A percentile compares a stretch with the other conserved stretches of the same genome.
These are phyloP conservation scores for Caerostris darwini DNA, from an alignment of 1,140 invertebrate genomes.

Conservation along the genomic window DNA sequence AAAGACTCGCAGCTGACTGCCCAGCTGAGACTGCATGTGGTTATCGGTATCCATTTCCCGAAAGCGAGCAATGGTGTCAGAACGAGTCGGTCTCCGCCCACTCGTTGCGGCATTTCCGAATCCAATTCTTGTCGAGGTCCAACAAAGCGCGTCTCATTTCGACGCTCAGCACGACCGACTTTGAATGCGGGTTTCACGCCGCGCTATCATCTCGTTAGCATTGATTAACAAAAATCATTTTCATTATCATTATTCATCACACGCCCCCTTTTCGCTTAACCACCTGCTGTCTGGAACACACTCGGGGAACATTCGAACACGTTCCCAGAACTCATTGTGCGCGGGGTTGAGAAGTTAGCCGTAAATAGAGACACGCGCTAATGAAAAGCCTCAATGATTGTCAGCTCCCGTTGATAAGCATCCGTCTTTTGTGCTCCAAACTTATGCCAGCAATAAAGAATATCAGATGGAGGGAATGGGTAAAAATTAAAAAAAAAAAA, in stretches of 20 bases:
- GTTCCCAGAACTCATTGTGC: background rate
- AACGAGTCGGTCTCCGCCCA: background rate
- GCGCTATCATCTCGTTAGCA: background rate
- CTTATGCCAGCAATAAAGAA: no score
- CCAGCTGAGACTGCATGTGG: no score
- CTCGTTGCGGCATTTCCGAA: background rate
- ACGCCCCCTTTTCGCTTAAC: background rate
- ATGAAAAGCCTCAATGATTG: background rate
- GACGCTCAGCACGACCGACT: background rate
- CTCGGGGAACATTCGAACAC: background rate
- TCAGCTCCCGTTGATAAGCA: background rate
- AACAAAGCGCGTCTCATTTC: background rate
- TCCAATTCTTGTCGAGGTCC: background rate
- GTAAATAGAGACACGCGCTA: background rate
- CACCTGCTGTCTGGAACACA: background rate
- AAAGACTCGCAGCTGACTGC: no score
- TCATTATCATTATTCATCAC: constrained; percentile 4
- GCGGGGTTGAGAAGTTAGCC: no score
- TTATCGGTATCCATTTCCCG: background rate
- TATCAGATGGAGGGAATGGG: no score
- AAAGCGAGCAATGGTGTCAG: background rate
- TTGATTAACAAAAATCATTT: background rate
- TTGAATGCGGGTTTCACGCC: background rate
- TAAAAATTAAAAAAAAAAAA: no score
- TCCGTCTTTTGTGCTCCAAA: background rate